These are phyloP conservation scores for Pandemis cinnamomeana DNA, from an alignment of 2,888 invertebrate genomes.

Conservation along the genomic window DNA sequence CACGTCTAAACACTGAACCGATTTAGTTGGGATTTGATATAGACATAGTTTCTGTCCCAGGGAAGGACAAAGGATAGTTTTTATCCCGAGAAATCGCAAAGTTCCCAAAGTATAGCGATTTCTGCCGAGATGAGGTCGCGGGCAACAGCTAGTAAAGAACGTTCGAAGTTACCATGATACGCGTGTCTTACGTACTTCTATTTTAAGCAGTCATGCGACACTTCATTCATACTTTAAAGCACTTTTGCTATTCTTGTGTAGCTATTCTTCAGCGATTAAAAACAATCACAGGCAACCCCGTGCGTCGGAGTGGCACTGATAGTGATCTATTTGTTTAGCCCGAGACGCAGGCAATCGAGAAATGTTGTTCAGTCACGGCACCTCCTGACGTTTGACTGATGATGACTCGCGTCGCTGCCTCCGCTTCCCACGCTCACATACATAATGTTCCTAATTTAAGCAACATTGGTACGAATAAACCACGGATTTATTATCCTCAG, in stretches of 20 bases:
- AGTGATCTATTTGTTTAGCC: constrained; percentile 71
- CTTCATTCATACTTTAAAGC: too few species aligned
- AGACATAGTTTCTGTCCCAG: too few species aligned
- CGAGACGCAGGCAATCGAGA: constrained; percentile 69
- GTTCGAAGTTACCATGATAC: too few species aligned
- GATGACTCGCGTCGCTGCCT: constrained; percentile 55
- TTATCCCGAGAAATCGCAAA: too few species aligned
- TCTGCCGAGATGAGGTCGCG: too few species aligned
- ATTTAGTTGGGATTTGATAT: too few species aligned
- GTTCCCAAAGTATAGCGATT: too few species aligned
- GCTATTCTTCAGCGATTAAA: neutral
- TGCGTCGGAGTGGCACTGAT: constrained; percentile 51
- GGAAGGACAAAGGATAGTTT: too few species aligned
- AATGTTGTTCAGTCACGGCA: constrained; percentile 71
- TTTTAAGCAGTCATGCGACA: too few species aligned
- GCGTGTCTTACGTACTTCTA: too few species aligned
- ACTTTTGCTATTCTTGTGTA: neutral
- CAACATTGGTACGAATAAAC: constrained; percentile 20
- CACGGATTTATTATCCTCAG: constrained; percentile 5
- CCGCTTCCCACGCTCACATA: constrained; percentile 53
- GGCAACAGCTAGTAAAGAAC: too few species aligned
- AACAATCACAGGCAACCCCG: constrained; percentile 26
- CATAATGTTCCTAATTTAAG: constrained; percentile 4
- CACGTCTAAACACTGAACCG: too few species aligned
- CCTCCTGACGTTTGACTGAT: constrained; percentile 74